phyloP scores from a whole-genome alignment of 2,888 invertebrate species.

The Julus scanicus region DNA sequence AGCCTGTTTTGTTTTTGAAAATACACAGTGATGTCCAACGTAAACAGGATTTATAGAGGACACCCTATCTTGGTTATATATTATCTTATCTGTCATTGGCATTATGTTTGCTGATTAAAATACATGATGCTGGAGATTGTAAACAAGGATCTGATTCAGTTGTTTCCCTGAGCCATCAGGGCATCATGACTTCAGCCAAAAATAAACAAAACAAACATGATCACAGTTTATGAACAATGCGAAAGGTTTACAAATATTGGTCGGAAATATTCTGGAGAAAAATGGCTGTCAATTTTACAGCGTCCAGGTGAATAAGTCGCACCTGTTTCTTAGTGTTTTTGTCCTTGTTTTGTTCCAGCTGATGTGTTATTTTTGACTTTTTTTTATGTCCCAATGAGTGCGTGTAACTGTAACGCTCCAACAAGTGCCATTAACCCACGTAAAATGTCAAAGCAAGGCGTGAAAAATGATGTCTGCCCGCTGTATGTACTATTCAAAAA shows the following conservation, averaged over 20 bases:
- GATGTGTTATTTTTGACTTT: slow-evolving; percentile 5
- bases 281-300: neutral
- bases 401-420: slow-evolving; percentile 43
- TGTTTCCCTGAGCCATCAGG: neutral
- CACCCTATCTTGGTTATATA: neutral
- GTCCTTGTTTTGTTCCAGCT: slow-evolving; percentile 1
- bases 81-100: slow-evolving; percentile 43
- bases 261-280: neutral
- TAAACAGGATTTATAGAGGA: neutral
- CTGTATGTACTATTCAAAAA: neutral
- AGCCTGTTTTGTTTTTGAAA: too few relatives aligned
- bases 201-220: slow-evolving; percentile 14
- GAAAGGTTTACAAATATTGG: neutral
- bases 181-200: neutral
- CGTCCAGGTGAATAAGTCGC: slow-evolving; percentile 32
- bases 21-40: neutral
- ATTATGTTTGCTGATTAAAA: neutral
- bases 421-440: slow-evolving; percentile 45
- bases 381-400: slow-evolving; percentile 31
- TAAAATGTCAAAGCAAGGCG: slow-evolving; percentile 41
- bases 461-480: neutral
- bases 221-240: neutral
- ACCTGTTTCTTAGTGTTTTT: neutral
- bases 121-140: neutral
- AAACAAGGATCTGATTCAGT: neutral